These are phyloP conservation scores for Camptogramma bilineatum DNA, from an alignment of 2,888 invertebrate genomes.

Conservation along the genomic window DNA sequence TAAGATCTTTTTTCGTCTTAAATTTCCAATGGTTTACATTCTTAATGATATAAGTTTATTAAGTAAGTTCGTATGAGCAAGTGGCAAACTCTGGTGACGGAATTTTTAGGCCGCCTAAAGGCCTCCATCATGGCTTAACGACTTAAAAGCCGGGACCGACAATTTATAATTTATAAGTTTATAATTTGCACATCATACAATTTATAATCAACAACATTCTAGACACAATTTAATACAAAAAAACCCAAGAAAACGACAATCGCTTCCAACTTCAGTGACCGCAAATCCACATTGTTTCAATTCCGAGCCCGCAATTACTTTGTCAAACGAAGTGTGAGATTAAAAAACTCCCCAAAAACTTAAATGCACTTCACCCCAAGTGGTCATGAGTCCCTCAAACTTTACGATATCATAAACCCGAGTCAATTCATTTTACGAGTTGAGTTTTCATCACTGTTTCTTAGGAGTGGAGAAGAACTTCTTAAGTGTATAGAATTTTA, in stretches of 20 bases:
- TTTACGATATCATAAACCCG: slow-evolving; percentile 71
- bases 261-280: slow-evolving; percentile 1
- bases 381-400: slow-evolving; percentile 49
- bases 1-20: too few species aligned
- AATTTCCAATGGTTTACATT: too few species aligned
- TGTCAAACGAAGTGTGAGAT: slow-evolving; percentile 39
- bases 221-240: too few species aligned
- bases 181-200: too few species aligned
- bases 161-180: too few species aligned
- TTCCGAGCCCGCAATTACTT: slow-evolving; percentile 27
- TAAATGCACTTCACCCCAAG: slow-evolving; percentile 33
- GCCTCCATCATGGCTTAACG: too few species aligned
- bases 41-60: too few species aligned
- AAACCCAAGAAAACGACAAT: background rate
- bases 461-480: slow-evolving; percentile 10
- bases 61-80: too few species aligned
- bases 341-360: slow-evolving; percentile 35
- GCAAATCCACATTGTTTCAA: slow-evolving; percentile 10
- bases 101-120: too few species aligned
- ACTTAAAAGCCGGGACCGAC: too few species aligned
- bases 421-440: slow-evolving; percentile 73
- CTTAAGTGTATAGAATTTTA: background rate
- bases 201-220: too few species aligned
- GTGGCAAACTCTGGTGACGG: too few species aligned
- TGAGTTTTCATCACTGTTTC: slow-evolving; percentile 71